Evolutionary conservation across 2,113 vertebrate species (phyloP), one percentile per base, ranked within the genome.

Genomic region (Nyctibius bracteatus): DNA sequence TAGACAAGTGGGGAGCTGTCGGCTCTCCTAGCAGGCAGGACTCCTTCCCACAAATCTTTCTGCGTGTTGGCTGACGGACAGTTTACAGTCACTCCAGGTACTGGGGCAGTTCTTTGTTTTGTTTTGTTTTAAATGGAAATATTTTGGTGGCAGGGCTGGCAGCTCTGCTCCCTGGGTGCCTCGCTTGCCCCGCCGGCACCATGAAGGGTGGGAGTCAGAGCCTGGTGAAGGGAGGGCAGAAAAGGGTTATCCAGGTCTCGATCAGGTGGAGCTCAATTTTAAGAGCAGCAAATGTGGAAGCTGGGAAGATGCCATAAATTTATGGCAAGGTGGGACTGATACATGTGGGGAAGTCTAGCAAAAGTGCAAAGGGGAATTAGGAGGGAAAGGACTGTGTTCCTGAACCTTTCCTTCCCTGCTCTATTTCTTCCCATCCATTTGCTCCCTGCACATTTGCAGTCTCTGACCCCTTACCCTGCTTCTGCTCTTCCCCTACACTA

Each of bases 1-100:
- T 62, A 72, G 90, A 68, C 94, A 94, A 68, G 87, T 51, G 47
- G 63, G 82, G 39, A 96, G 52, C 72, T 86, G 62, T 30, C 10
- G 3, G 35, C 24, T 96, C 59, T 97, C 83, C 63, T 51, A 43
- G 52, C 68, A 86, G 85, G 67, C 63, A 83, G 58, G 72, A 5
- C 43, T 83, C 87, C 35, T 75, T 86, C 85, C 62, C 81, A 85
- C 57, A 71, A 30, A 55, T 68, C 77, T 90, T 73, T 90, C 84
- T 37, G 6, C 4, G 0, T 77, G 54, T 61, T 89, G 88, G n/a
- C 68, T 81, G 91, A 58, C 4, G 8, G 88, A 72, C 47, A 51
- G 75, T 73, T 67, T 81, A 35, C 23, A 59, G 55, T 73, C 19
- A 3, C 63, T 49, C 31, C 1, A 12, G 54, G 20, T 65, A 16